Percentiles rank a stretch among this genome's conserved stretches.
Evolutionary conservation across 2,888 invertebrate species (phyloP).

Genomic region (Diarsia dahlii): DNA sequence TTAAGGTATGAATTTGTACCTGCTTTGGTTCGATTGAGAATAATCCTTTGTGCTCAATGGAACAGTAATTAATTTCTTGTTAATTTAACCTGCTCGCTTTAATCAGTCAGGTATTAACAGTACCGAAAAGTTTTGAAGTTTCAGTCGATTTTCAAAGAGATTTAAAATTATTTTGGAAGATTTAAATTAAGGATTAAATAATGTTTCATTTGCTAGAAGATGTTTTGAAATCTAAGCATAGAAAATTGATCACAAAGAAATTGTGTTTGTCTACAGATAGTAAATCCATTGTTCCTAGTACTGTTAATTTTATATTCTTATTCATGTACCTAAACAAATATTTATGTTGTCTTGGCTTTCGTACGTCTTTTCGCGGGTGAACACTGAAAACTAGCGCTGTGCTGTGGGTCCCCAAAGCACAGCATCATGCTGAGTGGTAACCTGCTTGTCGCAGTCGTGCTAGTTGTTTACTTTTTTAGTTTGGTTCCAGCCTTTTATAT

Average conservation of each 20-base stretch:
- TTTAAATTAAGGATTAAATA: background rate
- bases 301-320: no score
- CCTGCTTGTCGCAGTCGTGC: no score
- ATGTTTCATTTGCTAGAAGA: background rate
- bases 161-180: slow-evolving; percentile 6
- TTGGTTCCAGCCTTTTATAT: no score
- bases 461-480: no score
- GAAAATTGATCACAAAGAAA: background rate
- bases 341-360: no score
- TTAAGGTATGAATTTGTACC: slow-evolving; percentile 6
- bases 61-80: slow-evolving; percentile 66
- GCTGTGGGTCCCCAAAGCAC: no score
- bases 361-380: no score
- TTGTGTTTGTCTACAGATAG: no score
- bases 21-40: background rate
- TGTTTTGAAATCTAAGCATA: background rate
- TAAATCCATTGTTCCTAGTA: no score
- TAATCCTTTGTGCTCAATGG: slow-evolving; percentile 57
- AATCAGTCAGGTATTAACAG: slow-evolving; percentile 52
- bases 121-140: slow-evolving; percentile 43
- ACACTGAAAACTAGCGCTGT: no score
- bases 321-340: no score
- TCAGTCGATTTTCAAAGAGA: slow-evolving; percentile 12
- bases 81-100: slow-evolving; percentile 56
- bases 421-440: no score